Evolutionary conservation across 2,797 vertebrate species (phyloP).

Genomic region (Myotis findleyi): DNA sequence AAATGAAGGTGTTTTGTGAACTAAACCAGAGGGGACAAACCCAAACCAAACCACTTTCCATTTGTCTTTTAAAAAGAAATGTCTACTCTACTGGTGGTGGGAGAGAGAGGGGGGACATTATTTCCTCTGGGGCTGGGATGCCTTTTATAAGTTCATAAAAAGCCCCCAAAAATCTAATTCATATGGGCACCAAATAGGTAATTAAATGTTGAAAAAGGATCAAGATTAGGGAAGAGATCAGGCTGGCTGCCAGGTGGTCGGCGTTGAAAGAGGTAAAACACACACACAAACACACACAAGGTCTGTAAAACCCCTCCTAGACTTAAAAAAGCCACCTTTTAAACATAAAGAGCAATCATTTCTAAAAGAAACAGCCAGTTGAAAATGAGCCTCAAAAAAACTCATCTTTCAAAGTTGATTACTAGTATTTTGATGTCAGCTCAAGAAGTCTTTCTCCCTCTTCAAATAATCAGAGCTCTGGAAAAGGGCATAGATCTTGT

Average conservation of each 20-base stretch:
- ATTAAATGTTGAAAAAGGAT: conserved; percentile 70
- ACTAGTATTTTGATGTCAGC: conserved; percentile 16
- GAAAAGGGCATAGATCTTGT: background rate
- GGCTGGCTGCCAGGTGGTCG: background rate
- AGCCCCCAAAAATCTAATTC: background rate
- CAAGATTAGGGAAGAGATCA: conserved; percentile 42
- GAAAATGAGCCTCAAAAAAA: conserved; percentile 49
- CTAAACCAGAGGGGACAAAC: conserved; percentile 36
- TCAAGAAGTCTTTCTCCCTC: background rate
- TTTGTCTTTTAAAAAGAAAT: conserved; percentile 3
- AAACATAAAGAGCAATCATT: conserved; percentile 24
- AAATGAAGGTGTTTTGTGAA: conserved; percentile 15
- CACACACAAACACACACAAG: background rate
- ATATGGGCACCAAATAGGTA: conserved; percentile 53
- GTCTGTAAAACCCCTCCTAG: background rate
- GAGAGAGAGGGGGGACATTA: background rate
- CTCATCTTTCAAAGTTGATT: conserved; percentile 48
- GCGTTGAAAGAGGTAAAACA: background rate
- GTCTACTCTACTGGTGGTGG: background rate
- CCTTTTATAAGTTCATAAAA: conserved; percentile 42
- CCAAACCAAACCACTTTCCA: conserved; percentile 33
- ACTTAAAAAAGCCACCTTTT: conserved; percentile 33
- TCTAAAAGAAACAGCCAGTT: conserved; percentile 52
- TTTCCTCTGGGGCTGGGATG: background rate
- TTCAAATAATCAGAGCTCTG: conserved; percentile 60